Percentiles rank a stretch among this genome's conserved stretches.
Conservation (phyloP, 2,888 invertebrate species). For the Lepidocyrtoides sp. region DNA sequence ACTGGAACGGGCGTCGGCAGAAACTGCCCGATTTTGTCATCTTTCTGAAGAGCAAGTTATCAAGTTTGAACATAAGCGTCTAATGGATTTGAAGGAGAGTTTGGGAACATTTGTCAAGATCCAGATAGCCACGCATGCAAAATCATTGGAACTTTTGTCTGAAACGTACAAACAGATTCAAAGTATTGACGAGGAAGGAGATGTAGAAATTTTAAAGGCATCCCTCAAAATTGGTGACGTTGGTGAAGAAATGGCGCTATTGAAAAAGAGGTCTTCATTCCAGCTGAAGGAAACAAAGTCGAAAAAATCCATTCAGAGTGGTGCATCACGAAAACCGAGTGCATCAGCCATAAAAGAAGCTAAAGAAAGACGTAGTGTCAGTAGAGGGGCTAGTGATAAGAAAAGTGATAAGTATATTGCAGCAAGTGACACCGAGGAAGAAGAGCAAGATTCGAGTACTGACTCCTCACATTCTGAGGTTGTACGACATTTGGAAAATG, state of each 20-base stretch:
- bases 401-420: no score
- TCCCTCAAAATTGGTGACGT: background rate
- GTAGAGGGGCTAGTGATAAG: background rate
- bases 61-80: slow-evolving; percentile 78
- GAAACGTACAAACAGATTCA: slow-evolving; percentile 77
- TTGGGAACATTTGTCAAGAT: slow-evolving; percentile 73
- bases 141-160: slow-evolving; percentile 75
- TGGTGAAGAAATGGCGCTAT: background rate
- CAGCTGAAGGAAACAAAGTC: background rate
- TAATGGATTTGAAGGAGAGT: slow-evolving; percentile 78
- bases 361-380: background rate
- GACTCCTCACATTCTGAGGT: slow-evolving; percentile 23
- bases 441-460: background rate
- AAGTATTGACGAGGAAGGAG: slow-evolving; percentile 77
- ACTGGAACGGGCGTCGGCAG: slow-evolving; percentile 69
- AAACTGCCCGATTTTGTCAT: slow-evolving; percentile 59
- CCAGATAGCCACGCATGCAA: slow-evolving; percentile 76
- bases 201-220: slow-evolving; percentile 73
- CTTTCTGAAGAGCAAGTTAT: slow-evolving; percentile 72
- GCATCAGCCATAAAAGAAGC: no score
- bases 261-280: no score
- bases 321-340: background rate
- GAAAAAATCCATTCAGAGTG: background rate
- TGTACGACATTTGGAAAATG: slow-evolving; percentile 15
- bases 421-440: background rate